These are phyloP conservation scores for Abrostola tripartita DNA, from an alignment of 2,888 invertebrate genomes.

Conservation along the genomic window DNA sequence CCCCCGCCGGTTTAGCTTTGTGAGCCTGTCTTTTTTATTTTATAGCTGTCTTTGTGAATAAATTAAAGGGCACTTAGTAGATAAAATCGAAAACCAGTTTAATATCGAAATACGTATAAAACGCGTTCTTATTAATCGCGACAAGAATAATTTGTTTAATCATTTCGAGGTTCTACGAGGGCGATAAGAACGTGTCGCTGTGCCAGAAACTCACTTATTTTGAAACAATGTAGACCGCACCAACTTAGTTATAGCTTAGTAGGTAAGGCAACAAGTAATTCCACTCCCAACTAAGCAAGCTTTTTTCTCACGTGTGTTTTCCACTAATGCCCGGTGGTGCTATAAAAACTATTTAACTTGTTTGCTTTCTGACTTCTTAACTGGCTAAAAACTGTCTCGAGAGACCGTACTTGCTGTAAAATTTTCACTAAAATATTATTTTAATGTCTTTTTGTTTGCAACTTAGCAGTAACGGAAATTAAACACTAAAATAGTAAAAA, in stretches of 20 bases:
- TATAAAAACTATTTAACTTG: conserved; percentile 49
- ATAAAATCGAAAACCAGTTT: conserved; percentile 46
- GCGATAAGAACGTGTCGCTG: conserved; percentile 15
- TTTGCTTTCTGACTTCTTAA: conserved; percentile 41
- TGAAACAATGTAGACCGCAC: conserved; percentile 17
- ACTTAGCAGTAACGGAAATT: not conserved
- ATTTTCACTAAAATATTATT: conserved; percentile 37
- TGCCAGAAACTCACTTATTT: conserved; percentile 16
- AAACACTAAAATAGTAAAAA: not conserved
- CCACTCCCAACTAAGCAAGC: conserved; percentile 29
- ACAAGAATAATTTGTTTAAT: conserved; percentile 19
- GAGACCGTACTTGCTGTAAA: conserved; percentile 32
- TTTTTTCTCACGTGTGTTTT: conserved; percentile 47
- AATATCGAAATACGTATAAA: conserved; percentile 16
- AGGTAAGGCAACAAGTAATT: conserved; percentile 49
- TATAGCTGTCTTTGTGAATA: conserved; percentile 55
- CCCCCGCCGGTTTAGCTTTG: conserved; percentile 54
- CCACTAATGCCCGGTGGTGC: conserved; percentile 35
- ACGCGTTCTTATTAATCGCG: conserved; percentile 21
- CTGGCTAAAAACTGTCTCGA: conserved; percentile 33
- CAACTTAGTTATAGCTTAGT: conserved; percentile 22
- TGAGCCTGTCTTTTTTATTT: conserved; percentile 50
- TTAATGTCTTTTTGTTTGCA: conserved; percentile 23
- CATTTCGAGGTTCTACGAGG: conserved; percentile 16
- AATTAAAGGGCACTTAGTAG: conserved; percentile 54